Evolutionary conservation across 2,113 vertebrate species (phyloP).

Genomic region (Sterrhoptilus dennistouni): DNA sequence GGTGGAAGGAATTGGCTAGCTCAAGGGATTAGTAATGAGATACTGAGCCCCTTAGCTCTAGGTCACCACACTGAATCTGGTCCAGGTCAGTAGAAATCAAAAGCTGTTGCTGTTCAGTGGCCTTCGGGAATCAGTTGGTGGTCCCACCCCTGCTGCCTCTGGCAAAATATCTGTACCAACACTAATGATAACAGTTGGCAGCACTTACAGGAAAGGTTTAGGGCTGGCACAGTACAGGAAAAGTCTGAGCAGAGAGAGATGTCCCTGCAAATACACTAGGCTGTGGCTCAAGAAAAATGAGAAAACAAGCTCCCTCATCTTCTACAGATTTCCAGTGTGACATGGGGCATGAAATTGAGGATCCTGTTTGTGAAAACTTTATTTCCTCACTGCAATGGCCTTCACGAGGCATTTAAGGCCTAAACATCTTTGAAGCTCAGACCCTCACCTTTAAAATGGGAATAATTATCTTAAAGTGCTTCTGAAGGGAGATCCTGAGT

Average conservation of each 20-base stretch:
- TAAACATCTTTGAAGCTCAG: not conserved
- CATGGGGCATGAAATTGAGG: not conserved
- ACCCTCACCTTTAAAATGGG: not conserved
- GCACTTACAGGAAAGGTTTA: not conserved
- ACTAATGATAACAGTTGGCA: not conserved
- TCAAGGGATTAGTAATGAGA: slow-evolving; percentile 70
- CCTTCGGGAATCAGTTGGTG: slow-evolving; percentile 49
- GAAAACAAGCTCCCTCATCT: not conserved
- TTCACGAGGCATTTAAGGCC: not conserved
- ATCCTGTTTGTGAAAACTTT: not conserved
- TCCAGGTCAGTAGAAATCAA: slow-evolving; percentile 66
- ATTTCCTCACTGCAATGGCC: not conserved
- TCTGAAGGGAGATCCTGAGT: not conserved
- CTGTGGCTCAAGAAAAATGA: not conserved
- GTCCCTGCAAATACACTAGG: not conserved
- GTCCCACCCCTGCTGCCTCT: slow-evolving; percentile 3
- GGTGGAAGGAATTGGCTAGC: slow-evolving; percentile 65
- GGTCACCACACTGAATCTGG: slow-evolving; percentile 65
- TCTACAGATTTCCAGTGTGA: not conserved
- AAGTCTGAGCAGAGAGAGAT: not conserved
- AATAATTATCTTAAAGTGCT: not conserved
- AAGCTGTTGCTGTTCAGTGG: slow-evolving; percentile 28
- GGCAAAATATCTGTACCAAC: not conserved
- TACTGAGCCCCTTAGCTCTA: slow-evolving; percentile 64
- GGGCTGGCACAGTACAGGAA: not conserved